Conservation (phyloP, 2,888 invertebrate species). For the Tenthredo distinguenda region DNA sequence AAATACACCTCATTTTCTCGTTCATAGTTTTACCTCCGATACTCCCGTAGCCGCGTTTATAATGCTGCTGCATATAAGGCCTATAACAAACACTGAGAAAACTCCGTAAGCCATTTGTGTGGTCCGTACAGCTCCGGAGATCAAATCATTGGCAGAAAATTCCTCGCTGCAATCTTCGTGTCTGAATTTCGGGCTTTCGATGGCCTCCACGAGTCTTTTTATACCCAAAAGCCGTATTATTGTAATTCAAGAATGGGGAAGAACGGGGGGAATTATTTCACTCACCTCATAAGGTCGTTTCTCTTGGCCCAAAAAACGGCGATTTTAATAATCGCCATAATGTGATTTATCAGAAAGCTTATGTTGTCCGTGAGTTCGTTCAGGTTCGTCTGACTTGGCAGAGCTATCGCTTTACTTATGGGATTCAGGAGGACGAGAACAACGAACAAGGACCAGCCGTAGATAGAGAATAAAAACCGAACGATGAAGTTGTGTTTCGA, state of each 20-base stretch:
- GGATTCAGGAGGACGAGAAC: not conserved
- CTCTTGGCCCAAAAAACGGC: conserved; percentile 23
- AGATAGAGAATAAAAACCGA: not conserved
- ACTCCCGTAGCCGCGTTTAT: not conserved
- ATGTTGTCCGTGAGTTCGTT: conserved; percentile 4
- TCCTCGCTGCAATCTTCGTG: not conserved
- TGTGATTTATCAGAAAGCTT: not conserved
- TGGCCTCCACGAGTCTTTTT: not conserved
- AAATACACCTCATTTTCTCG: not conserved
- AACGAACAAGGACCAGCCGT: not conserved
- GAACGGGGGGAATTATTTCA: not conserved
- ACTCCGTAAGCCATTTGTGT: not conserved
- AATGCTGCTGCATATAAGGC: not conserved
- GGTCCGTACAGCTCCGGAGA: not conserved
- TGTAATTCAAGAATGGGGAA: not conserved
- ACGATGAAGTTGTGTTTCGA: not conserved
- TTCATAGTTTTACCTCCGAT: not conserved
- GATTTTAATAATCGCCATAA: not conserved
- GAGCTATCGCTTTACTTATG: not conserved
- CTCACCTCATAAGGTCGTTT: conserved; percentile 9
- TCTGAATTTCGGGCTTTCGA: not conserved
- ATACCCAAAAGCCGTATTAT: not conserved
- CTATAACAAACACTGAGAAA: not conserved
- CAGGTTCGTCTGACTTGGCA: not conserved
- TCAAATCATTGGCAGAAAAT: conserved; percentile 8